Base-by-base conservation (phyloP, 2,888 invertebrate genomes). In the Nomada goodeniana region DNA sequence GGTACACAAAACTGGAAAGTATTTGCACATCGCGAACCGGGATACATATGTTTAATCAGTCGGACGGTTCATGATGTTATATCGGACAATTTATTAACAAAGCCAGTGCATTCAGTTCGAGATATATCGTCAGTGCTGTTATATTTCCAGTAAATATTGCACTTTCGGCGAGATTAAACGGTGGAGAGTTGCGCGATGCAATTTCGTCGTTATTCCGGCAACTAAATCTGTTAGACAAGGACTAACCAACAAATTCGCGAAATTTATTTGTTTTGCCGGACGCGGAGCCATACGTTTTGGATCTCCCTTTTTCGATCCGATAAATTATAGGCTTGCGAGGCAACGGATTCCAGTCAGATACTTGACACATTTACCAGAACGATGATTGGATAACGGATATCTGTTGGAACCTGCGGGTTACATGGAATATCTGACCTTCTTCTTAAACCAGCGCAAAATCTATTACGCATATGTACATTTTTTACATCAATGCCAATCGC, bases 281-380 rank as follows among this genome's bases (percentile, higher is more conserved):
- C 91, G 90, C 91, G 89, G 92, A 92, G 91, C 89, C 90, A 89
- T 89, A 87, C 89, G 86, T 90, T 91, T 91, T 87, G 86, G 92
- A 91, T 91, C 92, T 92, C 92, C 90, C 90, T 92, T 93, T 93
- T 92, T 92, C 87, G 89, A 93, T 92, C 93, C 92, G 90, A 90
- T 92, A 91, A 93, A 92, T 93, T 92, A 93, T 93, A 88, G 89
- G 91, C 88, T 91, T 89, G 89, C 90, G 86, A 86, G 86, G 88
- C 87, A 89, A 85, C 88, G 88, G 89, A 87, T 90, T 80, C 84
- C 85, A 82, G 90, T 91, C 90, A 88, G 80, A 75, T 76, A 64
- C 71, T 84, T 87, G 89, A 91, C 90, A 90, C 86, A 89, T 91
- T 90, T 90, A 84, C 89, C 87, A 74, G 82, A 77, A 76, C 80